Evolutionary conservation across 2,888 invertebrate species (phyloP).

Genomic region (Apotomis turbidana): DNA sequence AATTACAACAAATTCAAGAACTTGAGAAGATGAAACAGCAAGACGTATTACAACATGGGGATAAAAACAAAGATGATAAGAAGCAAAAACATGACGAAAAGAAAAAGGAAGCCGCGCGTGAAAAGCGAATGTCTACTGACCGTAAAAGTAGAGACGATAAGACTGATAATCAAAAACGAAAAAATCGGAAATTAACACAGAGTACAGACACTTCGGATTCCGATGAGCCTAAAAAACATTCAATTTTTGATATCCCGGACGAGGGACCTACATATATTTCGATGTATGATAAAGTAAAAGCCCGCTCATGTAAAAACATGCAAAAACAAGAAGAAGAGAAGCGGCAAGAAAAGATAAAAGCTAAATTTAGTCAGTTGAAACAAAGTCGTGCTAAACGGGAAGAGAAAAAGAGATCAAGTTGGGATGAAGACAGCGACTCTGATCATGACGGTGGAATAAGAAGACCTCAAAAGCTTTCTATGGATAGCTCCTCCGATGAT

Average conservation of each 20-base stretch:
- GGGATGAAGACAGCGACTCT: constrained; percentile 94
- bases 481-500: constrained; percentile 84
- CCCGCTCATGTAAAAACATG: constrained; percentile 96
- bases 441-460: constrained; percentile 73
- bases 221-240: constrained; percentile 94
- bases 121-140: constrained; percentile 80
- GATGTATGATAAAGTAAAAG: constrained; percentile 99
- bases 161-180: constrained; percentile 67
- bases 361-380: constrained; percentile 94
- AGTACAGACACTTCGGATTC: constrained; percentile 89
- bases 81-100: constrained; percentile 73
- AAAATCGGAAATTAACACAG: constrained; percentile 75
- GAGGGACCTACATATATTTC: constrained; percentile 96
- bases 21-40: constrained; percentile 80
- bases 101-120: constrained; percentile 74
- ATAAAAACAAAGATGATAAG: constrained; percentile 76
- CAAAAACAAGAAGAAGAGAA: constrained; percentile 96
- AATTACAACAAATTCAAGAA: constrained; percentile 78
- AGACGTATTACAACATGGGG: constrained; percentile 72
- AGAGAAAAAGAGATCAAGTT: constrained; percentile 95
- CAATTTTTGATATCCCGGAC: constrained; percentile 95
- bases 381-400: constrained; percentile 94
- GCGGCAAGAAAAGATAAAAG: constrained; percentile 92
- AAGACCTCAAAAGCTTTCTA: constrained; percentile 71
- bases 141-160: constrained; percentile 81